Conservation (phyloP, 2,113 vertebrate genomes). For the Hyla sarda region DNA sequence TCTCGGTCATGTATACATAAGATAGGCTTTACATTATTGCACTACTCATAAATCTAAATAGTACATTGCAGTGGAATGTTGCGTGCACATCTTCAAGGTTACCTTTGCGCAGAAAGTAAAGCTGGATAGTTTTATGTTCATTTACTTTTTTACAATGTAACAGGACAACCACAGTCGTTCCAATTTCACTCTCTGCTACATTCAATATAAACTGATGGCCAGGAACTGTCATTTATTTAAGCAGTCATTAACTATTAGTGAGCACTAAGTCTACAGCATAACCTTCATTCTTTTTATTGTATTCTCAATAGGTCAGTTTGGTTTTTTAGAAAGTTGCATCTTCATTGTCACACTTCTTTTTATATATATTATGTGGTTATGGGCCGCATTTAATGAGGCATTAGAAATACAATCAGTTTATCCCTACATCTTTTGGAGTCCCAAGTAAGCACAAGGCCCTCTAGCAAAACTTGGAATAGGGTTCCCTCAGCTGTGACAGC, state of each 20-base stretch:
- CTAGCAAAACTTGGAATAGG: background rate
- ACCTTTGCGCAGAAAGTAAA: background rate
- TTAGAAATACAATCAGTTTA: background rate
- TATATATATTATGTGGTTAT: background rate
- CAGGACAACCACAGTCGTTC: conserved; percentile 34
- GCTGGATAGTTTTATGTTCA: background rate
- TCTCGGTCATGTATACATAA: background rate
- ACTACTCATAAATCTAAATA: background rate
- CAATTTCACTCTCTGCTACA: conserved; percentile 44
- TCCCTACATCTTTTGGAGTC: background rate
- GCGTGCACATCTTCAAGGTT: background rate
- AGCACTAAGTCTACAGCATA: conserved; percentile 2
- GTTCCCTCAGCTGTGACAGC: background rate
- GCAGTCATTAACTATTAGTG: conserved; percentile 27
- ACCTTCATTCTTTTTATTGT: conserved; percentile 21
- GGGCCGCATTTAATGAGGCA: background rate
- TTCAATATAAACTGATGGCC: conserved; percentile 41
- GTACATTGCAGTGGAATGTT: background rate
- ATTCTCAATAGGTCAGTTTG: conserved; percentile 14
- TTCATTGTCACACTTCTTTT: background rate
- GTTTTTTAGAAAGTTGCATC: background rate
- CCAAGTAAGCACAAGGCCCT: background rate
- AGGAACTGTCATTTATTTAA: conserved; percentile 41
- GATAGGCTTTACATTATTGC: background rate
- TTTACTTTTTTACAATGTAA: conserved; percentile 37